Conservation (phyloP, 2,113 vertebrate genomes). For the Gopherus evgoodei region DNA sequence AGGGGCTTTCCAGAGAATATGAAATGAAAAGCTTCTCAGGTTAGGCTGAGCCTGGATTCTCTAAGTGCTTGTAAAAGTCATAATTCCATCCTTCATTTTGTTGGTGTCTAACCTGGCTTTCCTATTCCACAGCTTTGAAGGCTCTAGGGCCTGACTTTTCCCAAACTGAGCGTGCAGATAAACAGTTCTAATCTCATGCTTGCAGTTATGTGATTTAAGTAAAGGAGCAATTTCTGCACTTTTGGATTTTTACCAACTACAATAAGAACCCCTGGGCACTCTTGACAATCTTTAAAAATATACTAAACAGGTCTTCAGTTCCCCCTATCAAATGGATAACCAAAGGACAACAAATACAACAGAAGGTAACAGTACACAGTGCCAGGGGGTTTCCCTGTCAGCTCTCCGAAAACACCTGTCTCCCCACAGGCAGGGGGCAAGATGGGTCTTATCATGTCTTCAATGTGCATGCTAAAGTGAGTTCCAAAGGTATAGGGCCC, state of each 20-base stretch:
- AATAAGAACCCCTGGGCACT: neutral
- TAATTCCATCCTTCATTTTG: neutral
- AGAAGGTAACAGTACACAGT: rapidly evolving
- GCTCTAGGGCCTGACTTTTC: neutral
- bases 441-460: neutral
- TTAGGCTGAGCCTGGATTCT: neutral
- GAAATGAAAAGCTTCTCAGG: neutral
- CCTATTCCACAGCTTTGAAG: neutral
- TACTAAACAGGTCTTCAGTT: neutral
- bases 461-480: neutral
- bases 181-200: neutral
- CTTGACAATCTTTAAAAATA: neutral
- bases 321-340: rapidly evolving
- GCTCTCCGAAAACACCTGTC: rapidly evolving
- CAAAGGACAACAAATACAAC: neutral
- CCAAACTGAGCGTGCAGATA: neutral
- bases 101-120: neutral
- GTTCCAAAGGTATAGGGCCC: neutral
- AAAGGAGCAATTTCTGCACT: neutral
- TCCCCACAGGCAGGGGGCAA: neutral
- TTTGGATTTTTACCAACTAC: neutral
- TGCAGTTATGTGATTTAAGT: neutral
- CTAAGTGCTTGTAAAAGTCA: neutral
- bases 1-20: neutral
- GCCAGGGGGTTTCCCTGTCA: neutral